A percentile compares a stretch with the other conserved stretches of the same genome.
phyloP scores from a whole-genome alignment of 2,113 vertebrate genomes.

The Elachura formosa region DNA sequence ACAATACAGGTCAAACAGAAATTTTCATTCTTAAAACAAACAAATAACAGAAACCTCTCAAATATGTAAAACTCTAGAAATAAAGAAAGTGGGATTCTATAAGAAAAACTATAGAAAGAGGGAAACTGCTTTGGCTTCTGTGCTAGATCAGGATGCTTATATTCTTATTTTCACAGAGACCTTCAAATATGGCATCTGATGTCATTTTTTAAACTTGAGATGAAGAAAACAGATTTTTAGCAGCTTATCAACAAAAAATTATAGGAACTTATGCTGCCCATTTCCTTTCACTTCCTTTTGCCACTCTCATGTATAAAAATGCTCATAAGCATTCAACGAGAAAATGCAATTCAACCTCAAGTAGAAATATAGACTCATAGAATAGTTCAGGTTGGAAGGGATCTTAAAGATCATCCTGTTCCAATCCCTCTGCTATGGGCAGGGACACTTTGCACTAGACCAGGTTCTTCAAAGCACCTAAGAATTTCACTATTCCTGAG shows the following conservation, averaged over 20 bases:
- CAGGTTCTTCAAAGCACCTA: not conserved
- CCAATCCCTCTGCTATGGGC: too few relatives aligned
- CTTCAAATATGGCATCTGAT: not conserved
- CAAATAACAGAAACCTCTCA: rapidly evolving
- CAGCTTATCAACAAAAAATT: not conserved
- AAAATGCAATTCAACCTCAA: not conserved
- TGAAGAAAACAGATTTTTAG: not conserved
- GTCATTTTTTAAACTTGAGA: not conserved
- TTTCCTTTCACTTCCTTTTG: not conserved
- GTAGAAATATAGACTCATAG: not conserved
- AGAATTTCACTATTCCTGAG: not conserved
- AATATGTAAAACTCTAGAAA: not conserved
- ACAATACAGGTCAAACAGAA: not conserved
- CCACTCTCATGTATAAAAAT: not conserved
- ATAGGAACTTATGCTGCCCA: not conserved
- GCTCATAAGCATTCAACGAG: not conserved
- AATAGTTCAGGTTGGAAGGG: not conserved
- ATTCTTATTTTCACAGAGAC: not conserved
- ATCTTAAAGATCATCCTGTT: not conserved
- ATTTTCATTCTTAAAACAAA: not conserved
- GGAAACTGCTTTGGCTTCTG: not conserved
- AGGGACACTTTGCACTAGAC: not conserved
- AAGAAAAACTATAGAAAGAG: not conserved
- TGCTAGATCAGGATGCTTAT: not conserved
- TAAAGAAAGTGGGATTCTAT: not conserved